Percentiles rank a stretch among this genome's conserved stretches.
phyloP scores from a whole-genome alignment of 2,113 vertebrate species.

The Rhinoptilus africanus region DNA sequence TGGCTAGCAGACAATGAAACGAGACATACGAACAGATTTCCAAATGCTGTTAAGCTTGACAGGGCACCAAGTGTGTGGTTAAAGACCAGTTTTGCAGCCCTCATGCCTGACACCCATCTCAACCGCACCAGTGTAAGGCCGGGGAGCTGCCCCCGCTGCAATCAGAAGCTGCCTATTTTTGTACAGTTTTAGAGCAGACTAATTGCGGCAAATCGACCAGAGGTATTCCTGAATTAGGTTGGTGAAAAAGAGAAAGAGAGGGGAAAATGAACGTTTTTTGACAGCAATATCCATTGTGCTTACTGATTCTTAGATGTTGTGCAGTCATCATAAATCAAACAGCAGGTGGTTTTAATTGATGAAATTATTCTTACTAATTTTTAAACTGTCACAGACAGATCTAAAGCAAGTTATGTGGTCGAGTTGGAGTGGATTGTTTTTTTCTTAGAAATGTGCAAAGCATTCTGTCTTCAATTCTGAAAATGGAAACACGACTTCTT shows the following conservation, averaged over 20 bases:
- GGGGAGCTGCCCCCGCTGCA: background rate
- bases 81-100: background rate
- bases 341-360: conserved; percentile 52
- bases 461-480: conserved; percentile 9
- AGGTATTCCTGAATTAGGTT: background rate
- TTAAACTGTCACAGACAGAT: conserved; percentile 42
- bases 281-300: background rate
- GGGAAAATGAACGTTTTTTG: background rate
- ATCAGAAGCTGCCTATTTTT: background rate
- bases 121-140: background rate
- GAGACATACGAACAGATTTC: background rate
- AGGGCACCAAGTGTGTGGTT: background rate
- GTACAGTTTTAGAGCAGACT: background rate
- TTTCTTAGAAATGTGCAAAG: conserved; percentile 7
- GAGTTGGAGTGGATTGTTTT: background rate
- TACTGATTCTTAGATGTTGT: background rate
- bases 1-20: background rate
- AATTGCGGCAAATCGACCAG: background rate
- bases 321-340: conserved; percentile 30
- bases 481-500: conserved; percentile 41
- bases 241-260: background rate
- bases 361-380: conserved; percentile 66
- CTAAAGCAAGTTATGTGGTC: background rate
- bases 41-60: background rate
- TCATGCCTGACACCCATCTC: background rate